Base-by-base conservation (phyloP, 2,797 vertebrate species). In the Florisuga fusca region DNA sequence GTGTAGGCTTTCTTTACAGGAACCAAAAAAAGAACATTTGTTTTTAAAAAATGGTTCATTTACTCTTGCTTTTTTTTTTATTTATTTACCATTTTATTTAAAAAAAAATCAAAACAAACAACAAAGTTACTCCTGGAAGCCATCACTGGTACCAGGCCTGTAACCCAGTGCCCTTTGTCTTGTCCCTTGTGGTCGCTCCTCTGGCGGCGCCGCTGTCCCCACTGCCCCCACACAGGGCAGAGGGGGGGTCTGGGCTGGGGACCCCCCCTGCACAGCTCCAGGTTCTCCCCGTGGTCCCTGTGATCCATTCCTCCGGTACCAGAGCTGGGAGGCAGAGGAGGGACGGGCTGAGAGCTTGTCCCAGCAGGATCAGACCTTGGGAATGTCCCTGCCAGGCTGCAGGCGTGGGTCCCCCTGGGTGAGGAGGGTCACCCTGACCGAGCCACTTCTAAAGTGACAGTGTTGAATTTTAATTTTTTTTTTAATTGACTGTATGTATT, bases 121-220 rank as follows among this genome's bases (percentile, higher is more conserved):
- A 15, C 13, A 94, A 86, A 45, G 62, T 84, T 90, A 87, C 73
- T 67, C 61, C 93, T 61, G 88, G 87, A 95, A 91, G 67, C 91
- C 82, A 57, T 74, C 57, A n/a, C 51, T 66, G 84, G 51, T 93
- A 76, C 64, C 51, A 90, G 85, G 91, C 66, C 25, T 5, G 2
- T 15, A 69, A 83, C 73, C 74, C 23, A 84, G 94, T 69, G 88
- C 93, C 54, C 86, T 67, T 63, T 53, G 64, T 66, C 27, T 53
- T 55, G 41, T 41, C 54, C 73, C 59, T 19, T 15, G 86, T 38
- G 74, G 53, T 67, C 51, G 8, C 87, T 66, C 69, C 71, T 92
- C 89, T 5, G 33, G 36, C 45, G 31, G 91, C 57, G 5, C 54
- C 17, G 68, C 31, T 33, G 77, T 46, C 54, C 74, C 58, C 14